Evolutionary conservation across 2,797 vertebrate species (phyloP), one percentile per base, ranked within the genome.

Genomic region (Scolopax rusticola): DNA sequence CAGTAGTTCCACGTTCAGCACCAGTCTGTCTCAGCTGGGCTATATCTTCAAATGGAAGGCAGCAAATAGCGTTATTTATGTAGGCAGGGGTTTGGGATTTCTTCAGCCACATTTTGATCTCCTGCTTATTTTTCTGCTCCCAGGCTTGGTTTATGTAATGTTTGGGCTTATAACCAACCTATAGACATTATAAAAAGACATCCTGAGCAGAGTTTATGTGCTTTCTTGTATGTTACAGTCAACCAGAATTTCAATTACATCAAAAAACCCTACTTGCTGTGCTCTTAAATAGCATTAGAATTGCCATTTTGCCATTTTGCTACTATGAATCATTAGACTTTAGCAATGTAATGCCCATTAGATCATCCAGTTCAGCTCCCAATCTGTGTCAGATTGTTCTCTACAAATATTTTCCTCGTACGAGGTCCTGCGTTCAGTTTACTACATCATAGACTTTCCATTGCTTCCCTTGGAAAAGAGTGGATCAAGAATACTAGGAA

Each of bases 401-500:
- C 75, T 75, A 80, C 90, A 95, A 93, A 85, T 93, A 89, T 92
- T 96, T 96, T 79, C 90, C 93, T 96, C 30, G 1, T 80, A 56
- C 0, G 20, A 93, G 65, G 11, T 87, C 89, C 78, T 90, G 38
- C 50, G 19, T 83, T 89, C 68, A 91, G n/a, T 80, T 87, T 94
- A 80, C 74, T 93, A 59, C 6, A 0, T 60, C 1, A 3, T 85
- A 83, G 65, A 81, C n/a, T 96, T 97, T 96, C 90, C 93, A 92
- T 54, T 84, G 76, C 75, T 97, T 92, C 90, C 75, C 41, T 93
- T 94, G 93, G 94, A 96, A 95, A 91, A 92, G 38, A 61, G 84
- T 51, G 64, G 93, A 73, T 89, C 90, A 81, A 93, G 95, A 95
- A 94, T 89, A 96, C 75, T 92, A 96, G 92, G 94, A 96, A 97